Evolutionary conservation across 2,797 vertebrate genomes (phyloP), one percentile per base, ranked within the genome.

Genomic region (Gephyroberyx darwinii): DNA sequence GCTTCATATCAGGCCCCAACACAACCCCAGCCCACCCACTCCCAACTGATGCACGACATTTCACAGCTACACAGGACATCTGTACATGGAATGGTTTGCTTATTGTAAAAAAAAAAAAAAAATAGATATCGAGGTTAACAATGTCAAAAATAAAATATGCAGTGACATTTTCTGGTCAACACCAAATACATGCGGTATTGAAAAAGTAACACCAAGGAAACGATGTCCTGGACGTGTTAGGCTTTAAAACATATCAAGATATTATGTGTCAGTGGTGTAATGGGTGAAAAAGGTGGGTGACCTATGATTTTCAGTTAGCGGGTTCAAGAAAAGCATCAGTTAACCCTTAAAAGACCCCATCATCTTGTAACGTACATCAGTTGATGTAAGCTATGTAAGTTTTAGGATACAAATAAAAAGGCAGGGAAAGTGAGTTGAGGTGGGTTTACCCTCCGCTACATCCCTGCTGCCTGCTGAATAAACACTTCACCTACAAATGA

Each of bases 1-100:
- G 76, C 59, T 56, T 68, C 72, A 71, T 87, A 86, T 86, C 84
- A 80, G 78, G 37, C 58, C 30, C 58, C 3, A 13, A 78, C 82
- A 86, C 72, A 73, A 6, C 30, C 30, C 20, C 37, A 31, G 39
- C 12, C 26, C n/a, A 2, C 31, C 3, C 39, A 26, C 45, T 20
- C 31, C 55, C 45, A 48, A 13, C 39, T 4, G 39, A 12, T 4
- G 12, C 39, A 41, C 39, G 50, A 54, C 20, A 39, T 59, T 41
- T 66, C 5, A 39, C 20, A 14, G 39, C 64, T 16, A 9, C 53
- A 47, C 54, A 77, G 45, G 62, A 65, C 62, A 2, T 47, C 41
- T 35, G 45, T 51, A 47, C 17, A 41, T 33, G 8, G 19, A 31
- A 16, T 39, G 13, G 45, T 5, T 26, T 14, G 39, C 47, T 20